Evolutionary conservation across 1,140 invertebrate species (phyloP).

Genomic region (Oreohelix idahoensis): DNA sequence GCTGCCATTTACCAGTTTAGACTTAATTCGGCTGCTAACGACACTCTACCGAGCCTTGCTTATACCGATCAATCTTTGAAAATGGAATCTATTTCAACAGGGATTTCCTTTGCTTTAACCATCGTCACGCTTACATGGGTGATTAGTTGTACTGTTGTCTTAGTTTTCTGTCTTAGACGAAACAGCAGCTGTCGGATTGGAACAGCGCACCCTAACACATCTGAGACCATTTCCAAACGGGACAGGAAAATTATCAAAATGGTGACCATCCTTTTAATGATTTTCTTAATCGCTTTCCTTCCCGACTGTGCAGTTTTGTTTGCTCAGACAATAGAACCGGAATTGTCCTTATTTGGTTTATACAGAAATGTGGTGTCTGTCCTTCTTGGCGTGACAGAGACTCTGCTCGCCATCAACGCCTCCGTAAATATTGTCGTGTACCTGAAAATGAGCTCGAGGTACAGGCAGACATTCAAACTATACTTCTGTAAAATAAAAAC

Average conservation of each 20-base stretch:
- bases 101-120: background rate
- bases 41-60: background rate
- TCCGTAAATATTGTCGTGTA: background rate
- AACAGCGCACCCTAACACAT: background rate
- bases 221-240: background rate
- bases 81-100: background rate
- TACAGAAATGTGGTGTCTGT: background rate
- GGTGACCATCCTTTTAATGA: background rate
- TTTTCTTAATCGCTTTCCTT: background rate
- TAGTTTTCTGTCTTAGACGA: background rate
- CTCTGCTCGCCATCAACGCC: background rate
- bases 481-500: background rate
- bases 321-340: background rate
- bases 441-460: background rate
- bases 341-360: background rate
- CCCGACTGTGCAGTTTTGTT: background rate
- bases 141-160: background rate
- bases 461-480: background rate
- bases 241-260: constrained; percentile 10
- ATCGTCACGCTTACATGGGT: background rate
- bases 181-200: background rate
- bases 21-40: background rate
- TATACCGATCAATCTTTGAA: background rate
- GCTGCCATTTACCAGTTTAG: background rate
- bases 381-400: background rate